Evolutionary conservation across 2,113 vertebrate genomes (phyloP).

Genomic region (Campylomormyrus tamandua): DNA sequence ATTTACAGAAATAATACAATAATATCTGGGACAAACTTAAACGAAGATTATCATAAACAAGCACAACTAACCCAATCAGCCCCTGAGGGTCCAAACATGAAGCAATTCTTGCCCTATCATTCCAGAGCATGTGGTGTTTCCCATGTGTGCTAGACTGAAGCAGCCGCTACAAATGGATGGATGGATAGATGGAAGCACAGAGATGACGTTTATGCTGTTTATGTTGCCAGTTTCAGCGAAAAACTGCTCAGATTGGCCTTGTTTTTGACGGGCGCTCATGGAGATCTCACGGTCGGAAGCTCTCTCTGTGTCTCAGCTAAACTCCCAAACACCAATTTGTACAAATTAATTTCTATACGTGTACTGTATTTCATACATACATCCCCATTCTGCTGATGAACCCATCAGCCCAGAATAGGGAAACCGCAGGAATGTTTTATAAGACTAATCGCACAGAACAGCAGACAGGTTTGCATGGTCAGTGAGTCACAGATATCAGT

Average conservation of each 20-base stretch:
- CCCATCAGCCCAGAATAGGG: background rate
- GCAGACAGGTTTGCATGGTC: background rate
- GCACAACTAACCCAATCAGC: background rate
- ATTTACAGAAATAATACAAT: background rate
- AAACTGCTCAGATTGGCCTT: background rate
- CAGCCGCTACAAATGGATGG: background rate
- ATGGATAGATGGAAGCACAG: background rate
- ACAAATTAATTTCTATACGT: background rate
- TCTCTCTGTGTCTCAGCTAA: background rate
- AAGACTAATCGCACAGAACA: background rate
- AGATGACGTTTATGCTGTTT: background rate
- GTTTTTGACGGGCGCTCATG: background rate
- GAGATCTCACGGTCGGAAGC: background rate
- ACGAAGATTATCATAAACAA: background rate
- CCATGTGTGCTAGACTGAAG: background rate
- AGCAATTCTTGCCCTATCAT: background rate
- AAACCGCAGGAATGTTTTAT: too few relatives aligned
- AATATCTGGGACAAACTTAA: background rate
- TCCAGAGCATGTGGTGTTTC: background rate
- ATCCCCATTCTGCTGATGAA: background rate
- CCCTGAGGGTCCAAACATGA: background rate
- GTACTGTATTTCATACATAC: background rate
- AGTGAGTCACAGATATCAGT: background rate
- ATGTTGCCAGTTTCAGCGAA: background rate
- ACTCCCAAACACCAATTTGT: background rate